Evolutionary conservation across 2,113 vertebrate genomes (phyloP).

Genomic region (Pangasianodon hypophthalmus): DNA sequence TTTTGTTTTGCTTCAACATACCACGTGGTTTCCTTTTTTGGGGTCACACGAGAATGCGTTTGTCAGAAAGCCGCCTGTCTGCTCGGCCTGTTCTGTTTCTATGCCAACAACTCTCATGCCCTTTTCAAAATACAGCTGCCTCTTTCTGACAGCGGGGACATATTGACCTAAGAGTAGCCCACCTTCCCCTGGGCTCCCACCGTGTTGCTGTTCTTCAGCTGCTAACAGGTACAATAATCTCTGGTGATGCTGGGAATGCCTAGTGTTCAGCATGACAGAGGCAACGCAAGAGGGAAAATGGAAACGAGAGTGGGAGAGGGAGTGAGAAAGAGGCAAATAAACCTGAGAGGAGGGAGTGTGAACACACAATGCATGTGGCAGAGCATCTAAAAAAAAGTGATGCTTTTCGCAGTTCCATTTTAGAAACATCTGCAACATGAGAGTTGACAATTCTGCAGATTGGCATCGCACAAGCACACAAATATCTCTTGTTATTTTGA

Average conservation of each 20-base stretch:
- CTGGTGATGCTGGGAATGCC: constrained; percentile 23
- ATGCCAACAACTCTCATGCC: constrained; percentile 37
- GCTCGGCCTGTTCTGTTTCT: constrained; percentile 28
- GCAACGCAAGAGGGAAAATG: neutral
- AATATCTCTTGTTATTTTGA: constrained; percentile 17
- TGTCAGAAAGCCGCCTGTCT: constrained; percentile 22
- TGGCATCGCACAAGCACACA: constrained; percentile 34
- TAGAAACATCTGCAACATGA: constrained; percentile 52
- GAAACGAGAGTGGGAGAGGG: neutral
- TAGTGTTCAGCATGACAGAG: constrained; percentile 12
- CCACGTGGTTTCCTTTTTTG: constrained; percentile 27
- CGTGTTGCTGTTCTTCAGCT: constrained; percentile 31
- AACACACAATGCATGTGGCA: constrained; percentile 5
- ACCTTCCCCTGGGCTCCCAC: constrained; percentile 42
- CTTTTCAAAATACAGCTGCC: constrained; percentile 46
- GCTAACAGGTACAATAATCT: constrained; percentile 43
- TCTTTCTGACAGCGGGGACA: constrained; percentile 33
- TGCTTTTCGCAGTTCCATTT: constrained; percentile 47
- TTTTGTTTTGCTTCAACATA: constrained; percentile 23
- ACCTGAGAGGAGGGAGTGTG: constrained; percentile 15
- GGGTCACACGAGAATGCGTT: constrained; percentile 30
- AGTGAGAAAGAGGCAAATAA: constrained; percentile 28
- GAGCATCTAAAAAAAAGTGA: constrained; percentile 29
- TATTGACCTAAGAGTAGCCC: constrained; percentile 45
- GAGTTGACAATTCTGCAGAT: constrained; percentile 50